A percentile compares a stretch with the other conserved stretches of the same genome.
Evolutionary conservation across 92 coral and sea anemone species (phyloP).

Genomic region (Epizoanthus rinbou): DNA sequence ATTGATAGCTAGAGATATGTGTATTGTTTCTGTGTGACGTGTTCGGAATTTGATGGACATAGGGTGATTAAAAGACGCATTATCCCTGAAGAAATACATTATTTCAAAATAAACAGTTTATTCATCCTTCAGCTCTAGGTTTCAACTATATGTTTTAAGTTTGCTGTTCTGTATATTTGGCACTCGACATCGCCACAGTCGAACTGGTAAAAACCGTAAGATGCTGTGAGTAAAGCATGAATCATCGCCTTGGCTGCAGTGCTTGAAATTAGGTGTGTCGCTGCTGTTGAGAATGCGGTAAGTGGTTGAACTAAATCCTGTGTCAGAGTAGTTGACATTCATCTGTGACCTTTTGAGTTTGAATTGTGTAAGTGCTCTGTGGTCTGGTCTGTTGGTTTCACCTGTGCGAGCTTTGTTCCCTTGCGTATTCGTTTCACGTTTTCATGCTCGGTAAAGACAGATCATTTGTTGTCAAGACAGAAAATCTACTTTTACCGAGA

Average conservation of each 20-base stretch:
- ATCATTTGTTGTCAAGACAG: background rate
- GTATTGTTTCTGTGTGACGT: background rate
- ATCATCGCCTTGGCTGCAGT: background rate
- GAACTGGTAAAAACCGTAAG: no score
- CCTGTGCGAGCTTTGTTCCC: background rate
- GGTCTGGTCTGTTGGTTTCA: background rate
- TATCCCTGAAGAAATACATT: background rate
- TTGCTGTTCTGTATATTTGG: background rate
- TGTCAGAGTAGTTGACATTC: conserved; percentile 13
- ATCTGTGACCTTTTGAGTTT: conserved; percentile 33
- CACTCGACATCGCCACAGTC: background rate
- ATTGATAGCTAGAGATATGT: background rate
- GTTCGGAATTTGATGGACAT: background rate
- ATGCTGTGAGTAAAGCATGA: background rate
- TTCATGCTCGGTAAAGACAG: background rate
- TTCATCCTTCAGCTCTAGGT: background rate
- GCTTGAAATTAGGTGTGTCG: background rate
- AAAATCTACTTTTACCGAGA: background rate
- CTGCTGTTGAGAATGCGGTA: background rate
- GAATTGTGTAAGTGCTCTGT: conserved; percentile 3
- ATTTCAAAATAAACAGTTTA: conserved; percentile 4
- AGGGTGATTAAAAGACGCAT: background rate
- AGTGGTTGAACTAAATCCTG: background rate
- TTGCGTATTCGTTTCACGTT: background rate
- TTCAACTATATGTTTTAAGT: conserved; percentile 12